Base-by-base conservation (phyloP, 2,113 vertebrate genomes). In the Ptilonorhynchus violaceus region DNA sequence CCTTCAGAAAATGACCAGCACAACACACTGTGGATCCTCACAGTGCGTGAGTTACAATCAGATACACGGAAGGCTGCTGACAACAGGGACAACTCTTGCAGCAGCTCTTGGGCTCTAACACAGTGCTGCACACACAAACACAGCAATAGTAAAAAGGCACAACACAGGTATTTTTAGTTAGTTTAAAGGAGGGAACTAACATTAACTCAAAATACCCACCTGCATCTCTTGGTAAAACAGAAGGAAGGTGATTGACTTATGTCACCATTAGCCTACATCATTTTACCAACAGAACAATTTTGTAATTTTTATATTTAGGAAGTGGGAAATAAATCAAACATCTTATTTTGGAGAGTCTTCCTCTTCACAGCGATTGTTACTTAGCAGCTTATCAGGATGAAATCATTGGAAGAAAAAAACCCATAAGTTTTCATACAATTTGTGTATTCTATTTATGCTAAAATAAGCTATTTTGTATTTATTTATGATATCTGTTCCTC, bases 361-460 rank as follows among this genome's bases (percentile, higher is more conserved):
- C 16, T 60, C 58, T 75, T 82, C 35, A 39, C 31, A 39, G 18
- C 53, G 82, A 56, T 56, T 63, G 21, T 64, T 80, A 58, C 11
- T 58, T 70, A 47, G 52, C 69, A 85, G 14, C 23, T 82, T 60
- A 79, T 30, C 31, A 37, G 52, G 17, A 42, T 55, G 50, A 24
- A 78, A n/a, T 30, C 14, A 56, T 4, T 28, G 20, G 10, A 6
- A 1, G 0, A 7, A 16, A 33, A 70, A 31, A 10, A 1, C 5
- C 6, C 1, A 0, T 28, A 31, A 5, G 6, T 60, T 74, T 85
- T 69, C 8, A 58, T 53, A 44, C 35, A 13, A 53, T 42, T 41
- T 75, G 9, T 49, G 7, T 56, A 27, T 59, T 67, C 16, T 63
- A 13, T 49, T 76, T 80, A n/a, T 87, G 63, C 16, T 76, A 84